Evolutionary conservation across 2,888 invertebrate genomes (phyloP).

Genomic region (Sesia bembeciformis): DNA sequence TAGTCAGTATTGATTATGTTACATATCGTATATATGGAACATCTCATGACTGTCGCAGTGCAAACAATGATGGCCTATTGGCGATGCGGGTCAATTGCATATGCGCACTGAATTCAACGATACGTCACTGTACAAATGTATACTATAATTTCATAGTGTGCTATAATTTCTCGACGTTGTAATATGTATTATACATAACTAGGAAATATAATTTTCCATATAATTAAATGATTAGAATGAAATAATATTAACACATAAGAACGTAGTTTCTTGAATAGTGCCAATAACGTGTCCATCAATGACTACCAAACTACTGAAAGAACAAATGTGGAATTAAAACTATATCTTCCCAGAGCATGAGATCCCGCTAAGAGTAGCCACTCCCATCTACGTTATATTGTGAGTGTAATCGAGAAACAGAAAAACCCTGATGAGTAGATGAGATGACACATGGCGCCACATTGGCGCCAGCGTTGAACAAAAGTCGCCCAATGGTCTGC

Average conservation of each 20-base stretch:
- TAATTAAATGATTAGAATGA: neutral
- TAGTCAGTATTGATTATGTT: too few species aligned
- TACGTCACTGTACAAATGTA: too few species aligned
- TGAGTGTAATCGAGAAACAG: slow-evolving; percentile 7
- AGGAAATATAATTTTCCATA: neutral
- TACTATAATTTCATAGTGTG: neutral
- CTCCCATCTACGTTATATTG: too few species aligned
- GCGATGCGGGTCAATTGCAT: slow-evolving; percentile 53
- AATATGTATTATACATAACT: neutral
- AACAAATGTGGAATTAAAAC: too few species aligned
- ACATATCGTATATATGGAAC: neutral
- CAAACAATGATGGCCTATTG: slow-evolving; percentile 55
- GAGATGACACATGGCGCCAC: slow-evolving; percentile 29
- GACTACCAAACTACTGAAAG: too few species aligned
- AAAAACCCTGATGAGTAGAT: slow-evolving; percentile 24
- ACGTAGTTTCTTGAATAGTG: too few species aligned
- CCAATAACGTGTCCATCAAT: too few species aligned
- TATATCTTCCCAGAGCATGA: too few species aligned
- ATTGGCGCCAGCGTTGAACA: slow-evolving; percentile 21
- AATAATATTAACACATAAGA: too few species aligned
- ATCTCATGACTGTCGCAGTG: slow-evolving; percentile 50
- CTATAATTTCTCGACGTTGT: neutral
- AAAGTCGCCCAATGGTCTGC: slow-evolving; percentile 42
- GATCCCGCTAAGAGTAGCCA: too few species aligned
- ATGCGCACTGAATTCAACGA: slow-evolving; percentile 33